Evolutionary conservation across 2,797 vertebrate genomes (phyloP), one percentile per base, ranked within the genome.

Genomic region (Brachymystax lenok): DNA sequence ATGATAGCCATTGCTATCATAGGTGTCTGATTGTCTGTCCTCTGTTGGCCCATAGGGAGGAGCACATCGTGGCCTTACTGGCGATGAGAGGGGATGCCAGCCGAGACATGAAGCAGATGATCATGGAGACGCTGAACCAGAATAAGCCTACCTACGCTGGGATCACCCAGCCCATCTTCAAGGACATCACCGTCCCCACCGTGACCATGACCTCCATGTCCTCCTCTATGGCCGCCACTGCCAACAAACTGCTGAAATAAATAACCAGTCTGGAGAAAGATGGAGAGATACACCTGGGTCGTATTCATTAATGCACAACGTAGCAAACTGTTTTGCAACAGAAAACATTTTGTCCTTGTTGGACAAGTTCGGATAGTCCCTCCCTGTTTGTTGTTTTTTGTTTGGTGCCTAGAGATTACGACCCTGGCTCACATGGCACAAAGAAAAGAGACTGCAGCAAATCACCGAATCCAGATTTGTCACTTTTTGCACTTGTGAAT

Each of bases 61-160:
- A 99, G 59, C 98, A 99, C 83, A 96, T 99, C 24, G 90, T 96
- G 52, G 96, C 97, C 0, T 82, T 99, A 89, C 87, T 99, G 82
- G 95, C 96, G 0, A 92, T 99, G 77, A 94, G 98, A 0, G 98
- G 98, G 0, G 98, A 99, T 2, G 95, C 97, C 89, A 98, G 95
- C 90, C 94, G 97, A 51, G 98, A 99, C 28, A 98, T 98, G 96
- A 96, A 96, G 24, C 97, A 99, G 88, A 99, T 94, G 76, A 98
- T 99, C 87, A 96, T 99, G 1, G 98, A 99, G 82, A 98, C 96
- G 0, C 93, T 99, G 82, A 97, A 95, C 52, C 97, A 98, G 91
- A 95, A 90, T 82, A 97, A 96, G 77, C 89, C 95, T 0, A 91
- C 95, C 8, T 88, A 92, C 0, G 91, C 91, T 30, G 91, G 93